phyloP scores from a whole-genome alignment of 2,797 vertebrate genomes.

The Myripristis jacobus region DNA sequence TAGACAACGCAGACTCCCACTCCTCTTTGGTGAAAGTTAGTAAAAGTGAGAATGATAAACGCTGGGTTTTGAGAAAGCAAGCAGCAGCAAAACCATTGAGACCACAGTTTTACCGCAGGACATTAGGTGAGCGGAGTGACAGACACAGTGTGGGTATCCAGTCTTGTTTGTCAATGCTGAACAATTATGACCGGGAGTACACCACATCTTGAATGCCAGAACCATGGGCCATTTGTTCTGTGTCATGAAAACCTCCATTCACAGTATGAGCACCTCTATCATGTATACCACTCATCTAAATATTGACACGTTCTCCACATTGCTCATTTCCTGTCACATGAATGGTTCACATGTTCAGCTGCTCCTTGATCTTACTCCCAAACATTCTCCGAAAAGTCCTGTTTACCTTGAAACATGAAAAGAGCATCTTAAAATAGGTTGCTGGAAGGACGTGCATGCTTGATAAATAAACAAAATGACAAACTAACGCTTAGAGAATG shows the following conservation, averaged over 20 bases:
- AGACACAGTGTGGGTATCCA: conserved; percentile 23
- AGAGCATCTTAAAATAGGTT: conserved; percentile 49
- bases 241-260: conserved; percentile 50
- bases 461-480: conserved; percentile 45
- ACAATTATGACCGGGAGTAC: conserved; percentile 6
- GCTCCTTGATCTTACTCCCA: conserved; percentile 56
- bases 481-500: conserved; percentile 14
- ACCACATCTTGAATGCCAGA: conserved; percentile 39
- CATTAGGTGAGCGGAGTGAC: conserved; percentile 11
- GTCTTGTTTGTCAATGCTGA: conserved; percentile 6
- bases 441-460: conserved; percentile 42
- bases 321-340: conserved; percentile 68
- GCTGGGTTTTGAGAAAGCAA: not conserved
- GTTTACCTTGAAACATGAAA: conserved; percentile 58
- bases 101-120: conserved; percentile 26
- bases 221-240: conserved; percentile 38
- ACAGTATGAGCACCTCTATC: conserved; percentile 41
- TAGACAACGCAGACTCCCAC: conserved; percentile 31
- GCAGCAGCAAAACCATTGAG: conserved; percentile 2
- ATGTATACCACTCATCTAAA: conserved; percentile 62
- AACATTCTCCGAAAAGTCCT: conserved; percentile 51
- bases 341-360: conserved; percentile 60
- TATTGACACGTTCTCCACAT: conserved; percentile 68
- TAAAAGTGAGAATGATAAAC: conserved; percentile 9
- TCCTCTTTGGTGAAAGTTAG: conserved; percentile 16